Base-by-base conservation (phyloP, 2,888 invertebrate genomes). In the Eupithecia centaureata region DNA sequence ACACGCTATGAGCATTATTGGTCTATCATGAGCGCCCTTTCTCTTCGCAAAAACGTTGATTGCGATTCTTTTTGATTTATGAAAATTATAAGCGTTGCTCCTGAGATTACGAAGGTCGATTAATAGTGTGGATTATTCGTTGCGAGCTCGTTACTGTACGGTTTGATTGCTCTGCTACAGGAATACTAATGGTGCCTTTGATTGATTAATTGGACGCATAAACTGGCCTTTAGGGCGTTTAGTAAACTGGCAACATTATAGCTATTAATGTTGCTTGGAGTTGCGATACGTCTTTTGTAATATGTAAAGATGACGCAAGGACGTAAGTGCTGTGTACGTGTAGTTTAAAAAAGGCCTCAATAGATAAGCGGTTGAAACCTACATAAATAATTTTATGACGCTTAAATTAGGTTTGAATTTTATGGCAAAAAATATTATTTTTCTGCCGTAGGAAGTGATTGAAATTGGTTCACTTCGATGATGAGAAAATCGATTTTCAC, bases 91-190 rank as follows among this genome's bases (percentile, higher is more conserved):
- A 38, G 28, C 35, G 25, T n/a, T 63, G 18, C 60, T 68, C 51
- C 47, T 7, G 22, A 61, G 59, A 60, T 60, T 56, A 60, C 63
- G 56, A 30, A n/a, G 57, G 30, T 59, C 57, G 60, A 61, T 63
- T 64, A 59, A 47, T 22, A 52, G 52, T 56, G 27, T 57, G 64
- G 61, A 60, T 65, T 63, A 70, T 78, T 80, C 75, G 77, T 74
- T 73, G 76, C 74, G 76, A 79, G 75, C 81, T 85, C 80, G 82
- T 82, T 82, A 83, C 77, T 63, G 68, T 62, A 60, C 69, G 74
- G 76, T 82, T 82, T 82, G 83, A 86, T 85, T 82, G 80, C 79
- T 75, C 71, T 77, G 81, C 79, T 79, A 78, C 73, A 76, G 77
- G 83, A 84, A 82, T 82, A 81, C 79, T 83, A 82, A 83, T 83